Evolutionary conservation across 2,888 invertebrate species (phyloP).

Genomic region (Mythimna vitellina): DNA sequence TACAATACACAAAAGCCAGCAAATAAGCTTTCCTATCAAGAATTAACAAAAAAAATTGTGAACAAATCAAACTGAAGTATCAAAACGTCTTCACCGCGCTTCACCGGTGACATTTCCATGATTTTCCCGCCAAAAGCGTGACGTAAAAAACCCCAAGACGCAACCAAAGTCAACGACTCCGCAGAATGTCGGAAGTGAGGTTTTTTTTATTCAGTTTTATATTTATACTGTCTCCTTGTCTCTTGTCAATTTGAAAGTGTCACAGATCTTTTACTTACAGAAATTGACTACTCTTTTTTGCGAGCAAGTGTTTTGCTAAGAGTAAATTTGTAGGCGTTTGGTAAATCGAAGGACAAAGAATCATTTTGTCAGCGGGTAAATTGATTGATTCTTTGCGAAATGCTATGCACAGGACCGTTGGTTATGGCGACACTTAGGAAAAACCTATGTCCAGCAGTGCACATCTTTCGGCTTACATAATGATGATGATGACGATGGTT

Average conservation of each 20-base stretch:
- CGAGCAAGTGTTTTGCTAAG: conserved; percentile 49
- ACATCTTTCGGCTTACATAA: no score
- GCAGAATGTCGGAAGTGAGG: conserved; percentile 71
- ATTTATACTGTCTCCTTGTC: conserved; percentile 71
- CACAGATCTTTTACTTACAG: conserved; percentile 74
- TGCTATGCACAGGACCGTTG: no score
- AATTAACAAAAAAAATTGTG: no score
- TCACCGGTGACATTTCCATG: conserved; percentile 78
- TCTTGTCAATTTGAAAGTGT: conserved; percentile 73
- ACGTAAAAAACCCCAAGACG: conserved; percentile 66
- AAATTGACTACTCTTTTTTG: conserved; percentile 59
- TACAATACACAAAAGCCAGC: no score
- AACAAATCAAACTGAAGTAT: conserved; percentile 64
- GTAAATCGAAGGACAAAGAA: neutral
- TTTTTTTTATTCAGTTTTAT: conserved; percentile 76
- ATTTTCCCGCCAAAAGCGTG: conserved; percentile 71
- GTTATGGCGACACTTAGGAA: no score
- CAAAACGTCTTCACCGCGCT: conserved; percentile 64
- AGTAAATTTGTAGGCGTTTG: conserved; percentile 49
- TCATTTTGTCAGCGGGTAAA: neutral
- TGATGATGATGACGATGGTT: no score
- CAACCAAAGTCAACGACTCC: conserved; percentile 73
- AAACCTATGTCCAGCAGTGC: no score
- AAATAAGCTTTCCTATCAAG: no score
- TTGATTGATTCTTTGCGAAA: neutral